Base-by-base conservation (phyloP, 2,113 vertebrate genomes). In the Poeciliopsis occidentalis region DNA sequence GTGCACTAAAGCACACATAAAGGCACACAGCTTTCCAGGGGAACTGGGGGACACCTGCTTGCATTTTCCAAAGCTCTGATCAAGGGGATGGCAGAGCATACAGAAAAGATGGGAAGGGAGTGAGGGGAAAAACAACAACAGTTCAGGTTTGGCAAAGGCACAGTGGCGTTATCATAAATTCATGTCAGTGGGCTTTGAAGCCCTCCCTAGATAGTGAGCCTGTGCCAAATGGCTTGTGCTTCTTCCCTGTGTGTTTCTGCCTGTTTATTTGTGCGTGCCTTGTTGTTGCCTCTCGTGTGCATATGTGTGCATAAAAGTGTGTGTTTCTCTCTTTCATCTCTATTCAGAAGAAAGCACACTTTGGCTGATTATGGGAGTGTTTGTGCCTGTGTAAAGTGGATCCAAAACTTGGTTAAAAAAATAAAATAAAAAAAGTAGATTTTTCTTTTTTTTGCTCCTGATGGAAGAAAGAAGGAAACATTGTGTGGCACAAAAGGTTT, bases 111-210 rank as follows among this genome's bases (percentile, higher is more conserved):
- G 81, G 85, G 74, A 76, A 88, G 82, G 75, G 81, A 89, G 80
- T 8, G 83, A 73, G 83, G 87, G 84, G 84, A 87, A 92, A 90
- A 94, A 94, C 89, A 93, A 94, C 92, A 94, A 93, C 92, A 89
- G 89, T 92, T 93, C 89, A 90, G 85, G 91, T 93, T 93, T 94
- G 93, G 92, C 92, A 93, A 91, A 93, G 89, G 87, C 88, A 85
- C 76, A 79, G 82, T 76, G 79, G 85, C 85, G 91, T 90, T 92
- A 93, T 95, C 92, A 94, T 92, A 92, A 93, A 94, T 94, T 93
- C 92, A 94, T 94, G 92, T 94, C 93, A 95, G 87, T 86, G 91
- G 91, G 92, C 94, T 95, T 95, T 95, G 94, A 95, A 94, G 93
- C 91, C 87, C 82, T 94, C 93, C 93, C 91, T 85, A 91, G 89